These are phyloP conservation scores for Eubasilissa splendida DNA, from an alignment of 2,888 invertebrate genomes.

Conservation along the genomic window DNA sequence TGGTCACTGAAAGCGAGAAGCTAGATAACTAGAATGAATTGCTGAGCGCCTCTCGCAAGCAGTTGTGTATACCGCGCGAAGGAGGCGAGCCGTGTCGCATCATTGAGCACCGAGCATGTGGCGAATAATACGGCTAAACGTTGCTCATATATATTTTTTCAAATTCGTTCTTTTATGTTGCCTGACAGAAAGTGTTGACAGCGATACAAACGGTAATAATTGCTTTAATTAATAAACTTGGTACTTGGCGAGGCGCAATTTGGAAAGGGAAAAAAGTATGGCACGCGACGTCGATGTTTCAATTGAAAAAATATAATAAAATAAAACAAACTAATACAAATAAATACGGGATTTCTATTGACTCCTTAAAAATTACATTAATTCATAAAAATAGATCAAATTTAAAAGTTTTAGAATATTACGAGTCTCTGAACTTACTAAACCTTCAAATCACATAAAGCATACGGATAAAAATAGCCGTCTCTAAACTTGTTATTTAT, in stretches of 20 bases:
- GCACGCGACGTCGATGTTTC: no score
- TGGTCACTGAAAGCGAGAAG: slow-evolving; percentile 16
- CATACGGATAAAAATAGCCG: no score
- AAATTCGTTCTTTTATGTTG: background rate
- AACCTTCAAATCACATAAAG: no score
- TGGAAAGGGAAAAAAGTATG: background rate
- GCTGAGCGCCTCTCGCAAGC: slow-evolving; percentile 13
- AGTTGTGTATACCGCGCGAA: slow-evolving; percentile 26
- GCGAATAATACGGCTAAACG: background rate
- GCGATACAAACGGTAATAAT: slow-evolving; percentile 26
- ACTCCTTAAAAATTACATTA: no score
- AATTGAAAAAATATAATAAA: no score
- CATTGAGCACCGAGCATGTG: background rate
- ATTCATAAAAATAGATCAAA: no score
- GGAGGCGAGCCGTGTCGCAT: slow-evolving; percentile 1
- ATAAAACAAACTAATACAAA: no score
- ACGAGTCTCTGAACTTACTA: no score
- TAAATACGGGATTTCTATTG: no score
- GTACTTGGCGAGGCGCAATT: background rate
- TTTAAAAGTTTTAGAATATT: no score
- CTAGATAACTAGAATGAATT: slow-evolving; percentile 30
- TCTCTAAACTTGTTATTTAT: no score
- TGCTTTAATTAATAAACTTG: slow-evolving; percentile 24
- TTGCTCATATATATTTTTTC: background rate
- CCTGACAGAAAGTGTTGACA: slow-evolving; percentile 31